Percentiles rank a stretch among this genome's conserved stretches.
These are phyloP conservation scores for Drosophila tsacasi DNA, from an alignment of 1,140 invertebrate species.

Conservation along the genomic window DNA sequence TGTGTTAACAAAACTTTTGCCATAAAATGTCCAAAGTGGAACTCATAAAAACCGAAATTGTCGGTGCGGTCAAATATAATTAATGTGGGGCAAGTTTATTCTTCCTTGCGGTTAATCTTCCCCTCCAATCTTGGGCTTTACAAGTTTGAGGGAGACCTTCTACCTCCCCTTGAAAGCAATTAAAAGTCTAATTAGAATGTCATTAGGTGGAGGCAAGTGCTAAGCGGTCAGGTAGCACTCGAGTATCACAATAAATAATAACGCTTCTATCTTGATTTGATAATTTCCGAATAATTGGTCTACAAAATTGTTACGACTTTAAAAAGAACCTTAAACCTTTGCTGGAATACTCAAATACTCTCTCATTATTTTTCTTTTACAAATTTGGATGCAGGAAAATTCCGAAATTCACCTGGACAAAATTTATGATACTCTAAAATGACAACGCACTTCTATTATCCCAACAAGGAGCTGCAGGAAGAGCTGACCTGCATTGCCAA, in stretches of 20 bases:
- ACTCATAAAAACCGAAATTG: constrained; percentile 62
- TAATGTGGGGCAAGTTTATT: constrained; percentile 70
- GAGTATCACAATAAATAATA: constrained; percentile 47
- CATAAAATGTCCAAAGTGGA: constrained; percentile 65
- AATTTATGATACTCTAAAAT: constrained; percentile 85
- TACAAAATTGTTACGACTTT: constrained; percentile 7
- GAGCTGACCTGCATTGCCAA: constrained; percentile 95
- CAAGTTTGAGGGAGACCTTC: constrained; percentile 13
- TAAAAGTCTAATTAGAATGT: constrained; percentile 77
- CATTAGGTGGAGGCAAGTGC: constrained; percentile 56
- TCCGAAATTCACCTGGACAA: not conserved
- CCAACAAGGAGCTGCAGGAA: constrained; percentile 93
- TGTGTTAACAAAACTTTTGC: constrained; percentile 70
- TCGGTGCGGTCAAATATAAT: constrained; percentile 72
- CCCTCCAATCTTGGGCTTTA: constrained; percentile 53
- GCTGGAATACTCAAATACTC: constrained; percentile 1
- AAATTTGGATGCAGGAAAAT: not conserved
- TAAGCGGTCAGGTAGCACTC: constrained; percentile 54
- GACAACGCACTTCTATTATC: constrained; percentile 93
- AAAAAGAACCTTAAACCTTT: not conserved
- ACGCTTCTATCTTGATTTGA: constrained; percentile 16
- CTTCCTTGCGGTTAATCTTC: constrained; percentile 33
- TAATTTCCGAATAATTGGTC: constrained; percentile 20
- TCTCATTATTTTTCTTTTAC: not conserved
- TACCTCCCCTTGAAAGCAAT: constrained; percentile 50